These are phyloP conservation scores for Etheostoma perlongum DNA, from an alignment of 2,797 vertebrate genomes.

Conservation along the genomic window DNA sequence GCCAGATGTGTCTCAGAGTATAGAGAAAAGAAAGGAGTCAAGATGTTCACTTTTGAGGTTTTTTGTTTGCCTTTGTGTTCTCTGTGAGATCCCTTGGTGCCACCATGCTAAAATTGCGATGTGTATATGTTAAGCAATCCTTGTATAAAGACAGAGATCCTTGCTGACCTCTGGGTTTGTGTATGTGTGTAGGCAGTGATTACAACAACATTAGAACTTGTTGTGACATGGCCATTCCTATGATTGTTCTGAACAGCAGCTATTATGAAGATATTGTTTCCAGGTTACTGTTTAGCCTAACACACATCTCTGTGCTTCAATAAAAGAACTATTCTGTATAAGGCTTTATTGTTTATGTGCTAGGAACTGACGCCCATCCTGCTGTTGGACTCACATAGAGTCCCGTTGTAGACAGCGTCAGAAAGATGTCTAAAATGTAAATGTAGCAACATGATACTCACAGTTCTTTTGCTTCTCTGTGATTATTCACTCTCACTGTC, in stretches of 20 bases:
- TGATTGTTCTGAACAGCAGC: background rate
- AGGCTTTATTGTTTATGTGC: background rate
- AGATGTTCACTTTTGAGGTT: constrained; percentile 57
- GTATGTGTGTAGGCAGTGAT: constrained; percentile 18
- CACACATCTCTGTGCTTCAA: background rate
- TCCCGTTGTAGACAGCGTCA: background rate
- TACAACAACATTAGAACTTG: constrained; percentile 12
- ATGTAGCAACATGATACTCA: background rate
- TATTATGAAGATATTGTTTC: background rate
- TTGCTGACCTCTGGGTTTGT: background rate
- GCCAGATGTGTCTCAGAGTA: constrained; percentile 61
- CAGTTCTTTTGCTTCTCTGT: background rate
- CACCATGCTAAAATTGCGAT: constrained; percentile 22
- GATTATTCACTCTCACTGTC: constrained; percentile 5
- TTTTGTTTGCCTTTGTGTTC: constrained; percentile 40
- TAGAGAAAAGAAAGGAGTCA: constrained; percentile 45
- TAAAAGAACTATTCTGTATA: background rate
- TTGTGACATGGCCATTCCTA: background rate
- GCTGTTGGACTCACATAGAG: background rate
- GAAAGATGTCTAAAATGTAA: constrained; percentile 8
- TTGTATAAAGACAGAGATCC: constrained; percentile 17
- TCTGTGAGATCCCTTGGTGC: constrained; percentile 19
- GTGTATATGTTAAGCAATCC: constrained; percentile 16
- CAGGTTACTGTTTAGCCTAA: background rate
- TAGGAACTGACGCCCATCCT: background rate